Percentiles rank a stretch among this genome's conserved stretches.
phyloP scores from a whole-genome alignment of 2,888 invertebrate genomes.

The Apotomis turbidana region DNA sequence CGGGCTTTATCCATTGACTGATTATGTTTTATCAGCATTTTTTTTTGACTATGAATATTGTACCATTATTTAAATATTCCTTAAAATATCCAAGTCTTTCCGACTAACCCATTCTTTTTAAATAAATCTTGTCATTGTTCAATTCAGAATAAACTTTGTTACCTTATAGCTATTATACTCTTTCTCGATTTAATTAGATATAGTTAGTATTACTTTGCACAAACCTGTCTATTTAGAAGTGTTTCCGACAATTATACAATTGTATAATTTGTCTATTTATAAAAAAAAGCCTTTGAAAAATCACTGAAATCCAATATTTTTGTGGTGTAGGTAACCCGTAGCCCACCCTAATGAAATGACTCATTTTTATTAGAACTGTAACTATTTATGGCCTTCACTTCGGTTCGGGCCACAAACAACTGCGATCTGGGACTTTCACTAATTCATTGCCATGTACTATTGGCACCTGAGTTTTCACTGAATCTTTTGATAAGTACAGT shows the following conservation, averaged over 20 bases:
- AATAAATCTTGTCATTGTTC: not conserved
- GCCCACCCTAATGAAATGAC: not conserved
- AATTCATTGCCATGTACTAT: too few species aligned
- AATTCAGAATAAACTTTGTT: not conserved
- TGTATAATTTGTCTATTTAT: not conserved
- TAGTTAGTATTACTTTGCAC: conserved; percentile 31
- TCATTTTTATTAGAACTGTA: not conserved
- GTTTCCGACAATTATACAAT: not conserved
- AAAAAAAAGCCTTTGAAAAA: not conserved
- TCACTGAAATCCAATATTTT: not conserved
- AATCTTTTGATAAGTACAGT: not conserved
- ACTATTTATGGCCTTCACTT: not conserved
- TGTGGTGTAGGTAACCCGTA: too few species aligned
- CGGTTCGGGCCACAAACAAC: too few species aligned
- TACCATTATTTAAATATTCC: too few species aligned
- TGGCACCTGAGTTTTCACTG: too few species aligned
- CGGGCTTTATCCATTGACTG: too few species aligned
- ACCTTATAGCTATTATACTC: not conserved
- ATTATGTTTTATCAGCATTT: too few species aligned
- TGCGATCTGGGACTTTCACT: too few species aligned
- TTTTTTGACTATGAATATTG: too few species aligned
- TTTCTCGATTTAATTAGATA: conserved; percentile 14
- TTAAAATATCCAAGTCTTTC: not conserved
- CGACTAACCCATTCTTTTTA: not conserved
- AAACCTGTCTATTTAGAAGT: conserved; percentile 11